phyloP scores from a whole-genome alignment of 2,113 vertebrate genomes.

The Calidris pygmaea region DNA sequence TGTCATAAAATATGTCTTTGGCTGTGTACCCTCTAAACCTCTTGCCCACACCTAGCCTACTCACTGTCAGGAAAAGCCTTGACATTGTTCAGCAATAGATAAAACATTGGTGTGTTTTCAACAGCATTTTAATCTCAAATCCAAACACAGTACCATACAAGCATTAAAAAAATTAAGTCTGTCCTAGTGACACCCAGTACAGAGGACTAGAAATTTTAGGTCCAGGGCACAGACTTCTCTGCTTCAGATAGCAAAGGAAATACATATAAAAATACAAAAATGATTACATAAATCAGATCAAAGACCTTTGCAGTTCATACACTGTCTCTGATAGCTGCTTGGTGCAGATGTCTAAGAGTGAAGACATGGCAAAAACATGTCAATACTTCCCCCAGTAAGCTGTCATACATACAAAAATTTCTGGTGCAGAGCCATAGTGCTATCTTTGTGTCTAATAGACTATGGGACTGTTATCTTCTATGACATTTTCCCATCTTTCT shows the following conservation, averaged over 20 bases:
- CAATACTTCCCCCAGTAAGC: neutral
- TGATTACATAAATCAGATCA: neutral
- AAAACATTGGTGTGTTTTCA: neutral
- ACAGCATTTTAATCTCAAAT: neutral
- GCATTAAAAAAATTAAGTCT: neutral
- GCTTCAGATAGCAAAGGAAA: neutral
- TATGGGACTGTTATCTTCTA: neutral
- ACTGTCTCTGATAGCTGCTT: neutral
- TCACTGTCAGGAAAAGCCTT: neutral
- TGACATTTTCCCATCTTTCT: neutral
- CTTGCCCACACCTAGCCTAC: neutral
- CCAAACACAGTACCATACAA: neutral
- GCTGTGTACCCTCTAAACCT: neutral
- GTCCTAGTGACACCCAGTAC: neutral
- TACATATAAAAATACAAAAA: neutral
- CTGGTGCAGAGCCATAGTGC: neutral
- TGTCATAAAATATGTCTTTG: neutral
- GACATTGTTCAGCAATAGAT: neutral
- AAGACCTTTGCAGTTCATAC: neutral
- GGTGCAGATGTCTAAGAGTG: neutral
- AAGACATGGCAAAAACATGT: neutral
- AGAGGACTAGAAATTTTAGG: neutral
- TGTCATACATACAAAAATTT: neutral
- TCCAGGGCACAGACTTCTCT: neutral
- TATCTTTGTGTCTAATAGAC: neutral